A percentile compares a stretch with the other conserved stretches of the same genome.
Conservation (phyloP, 2,888 invertebrate species). For the Cheiracanthium punctorium region DNA sequence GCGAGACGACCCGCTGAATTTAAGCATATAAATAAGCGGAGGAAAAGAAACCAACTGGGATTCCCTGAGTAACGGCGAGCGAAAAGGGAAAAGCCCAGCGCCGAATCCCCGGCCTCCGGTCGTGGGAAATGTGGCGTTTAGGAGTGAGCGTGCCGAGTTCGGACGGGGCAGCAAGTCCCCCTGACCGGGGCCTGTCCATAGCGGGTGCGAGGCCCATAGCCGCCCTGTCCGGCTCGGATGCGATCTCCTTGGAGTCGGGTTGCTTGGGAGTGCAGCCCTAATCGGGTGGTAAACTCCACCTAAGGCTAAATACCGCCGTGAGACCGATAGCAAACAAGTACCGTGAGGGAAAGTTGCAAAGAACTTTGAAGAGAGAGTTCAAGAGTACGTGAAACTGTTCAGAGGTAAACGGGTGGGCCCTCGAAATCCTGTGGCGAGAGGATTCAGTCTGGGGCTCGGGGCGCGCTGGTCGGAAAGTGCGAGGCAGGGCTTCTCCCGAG, state of each 20-base stretch:
- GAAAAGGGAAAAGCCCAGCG: constrained; percentile 45
- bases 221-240: no score
- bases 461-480: no score
- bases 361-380: constrained; percentile 82
- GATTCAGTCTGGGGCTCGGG: no score
- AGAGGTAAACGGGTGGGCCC: constrained; percentile 75
- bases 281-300: background rate
- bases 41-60: constrained; percentile 83
- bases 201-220: no score
- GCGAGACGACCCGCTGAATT: constrained; percentile 78
- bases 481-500: no score
- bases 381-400: constrained; percentile 80
- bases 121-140: no score
- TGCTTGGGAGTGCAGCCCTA: no score
- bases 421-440: constrained; percentile 47
- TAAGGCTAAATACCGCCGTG: constrained; percentile 80
- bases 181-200: no score
- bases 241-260: no score
- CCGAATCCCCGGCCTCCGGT: constrained; percentile 34
- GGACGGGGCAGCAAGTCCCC: no score
- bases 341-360: constrained; percentile 84
- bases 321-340: constrained; percentile 83
- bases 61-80: constrained; percentile 79
- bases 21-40: constrained; percentile 84
- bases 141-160: no score